Percentiles rank a stretch among this genome's conserved stretches.
Evolutionary conservation across 2,797 vertebrate species (phyloP).

Genomic region (Perodicticus potto): DNA sequence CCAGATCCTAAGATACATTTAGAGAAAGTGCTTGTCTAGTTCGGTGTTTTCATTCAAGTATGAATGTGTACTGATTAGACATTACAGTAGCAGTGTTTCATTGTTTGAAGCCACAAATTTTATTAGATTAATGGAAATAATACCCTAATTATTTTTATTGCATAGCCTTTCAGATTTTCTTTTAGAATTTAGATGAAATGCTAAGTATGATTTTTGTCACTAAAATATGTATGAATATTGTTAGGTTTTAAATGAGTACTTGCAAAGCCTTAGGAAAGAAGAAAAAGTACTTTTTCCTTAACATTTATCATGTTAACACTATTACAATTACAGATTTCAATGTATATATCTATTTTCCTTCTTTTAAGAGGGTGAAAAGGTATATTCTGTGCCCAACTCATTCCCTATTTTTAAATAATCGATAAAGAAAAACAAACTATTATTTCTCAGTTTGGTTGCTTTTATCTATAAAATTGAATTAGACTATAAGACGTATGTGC

Average conservation of each 20-base stretch:
- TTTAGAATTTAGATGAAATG: constrained; percentile 45
- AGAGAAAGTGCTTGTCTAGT: background rate
- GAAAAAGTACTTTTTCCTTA: constrained; percentile 14
- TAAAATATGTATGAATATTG: background rate
- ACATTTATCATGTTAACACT: background rate
- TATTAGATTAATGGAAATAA: constrained; percentile 36
- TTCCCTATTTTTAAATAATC: constrained; percentile 4
- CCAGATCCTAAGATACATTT: background rate
- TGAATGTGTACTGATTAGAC: background rate
- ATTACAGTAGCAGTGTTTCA: background rate
- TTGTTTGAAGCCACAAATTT: constrained; percentile 9
- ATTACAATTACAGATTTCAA: background rate
- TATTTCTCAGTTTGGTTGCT: constrained; percentile 28
- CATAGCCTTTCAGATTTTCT: constrained; percentile 14
- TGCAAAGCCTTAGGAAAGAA: constrained; percentile 18
- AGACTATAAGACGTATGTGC: constrained; percentile 9
- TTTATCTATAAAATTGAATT: constrained; percentile 7
- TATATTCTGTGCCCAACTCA: background rate
- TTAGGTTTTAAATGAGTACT: constrained; percentile 24
- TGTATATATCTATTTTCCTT: constrained; percentile 13
- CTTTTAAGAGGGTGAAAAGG: background rate
- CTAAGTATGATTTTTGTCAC: background rate
- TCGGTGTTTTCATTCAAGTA: background rate
- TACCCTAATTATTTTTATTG: background rate
- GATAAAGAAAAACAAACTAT: background rate